Base-by-base conservation (phyloP, 2,113 vertebrate species). In the Gobius niger region DNA sequence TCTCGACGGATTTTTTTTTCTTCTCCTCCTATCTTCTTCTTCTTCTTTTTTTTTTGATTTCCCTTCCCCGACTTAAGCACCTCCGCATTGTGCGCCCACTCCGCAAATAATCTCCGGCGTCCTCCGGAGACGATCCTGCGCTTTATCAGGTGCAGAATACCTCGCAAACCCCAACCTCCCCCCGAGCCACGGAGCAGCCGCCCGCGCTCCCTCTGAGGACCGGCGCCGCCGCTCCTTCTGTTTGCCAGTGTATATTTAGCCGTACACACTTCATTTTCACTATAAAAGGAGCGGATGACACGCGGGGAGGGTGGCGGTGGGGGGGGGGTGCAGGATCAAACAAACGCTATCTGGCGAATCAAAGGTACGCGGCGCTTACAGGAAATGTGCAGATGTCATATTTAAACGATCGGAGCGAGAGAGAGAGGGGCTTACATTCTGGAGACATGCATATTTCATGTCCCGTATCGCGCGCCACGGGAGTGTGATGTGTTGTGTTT, bases 191-290 rank as follows among this genome's bases (percentile, higher is more conserved):
- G 6, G 6, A 34, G 24, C 54, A 40, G 24, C 54, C 54, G 24
- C 54, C 92, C 95, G 95, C 93, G 91, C 40, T 93, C 94, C 94
- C 94, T 95, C 94, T 87, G 70, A 92, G 92, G 70, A 65, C 73
- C 86, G 90, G 94, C 90, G 88, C 76, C 24, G 24, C 24, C 24
- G 24, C 24, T 34, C 92, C 89, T 90, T 89, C 91, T 93, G 93
- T 94, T 94, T 94, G 91, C 93, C 84, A 80, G 93, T 94, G 86
- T 93, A 96, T 96, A 96, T 95, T 94, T 95, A 96, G 94, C 94
- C 92, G 44, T 88, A 92, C 93, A 90, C 93, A 90, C 89, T 84
- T 82, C 70, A 88, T 90, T 79, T 80, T 72, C 65, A 63, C 64
- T 72, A 12, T 90, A 87, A 57, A 70, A 75, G 84, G 46, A 77